phyloP scores from a whole-genome alignment of 2,888 invertebrate species.

The Lamellibrachia columna region DNA sequence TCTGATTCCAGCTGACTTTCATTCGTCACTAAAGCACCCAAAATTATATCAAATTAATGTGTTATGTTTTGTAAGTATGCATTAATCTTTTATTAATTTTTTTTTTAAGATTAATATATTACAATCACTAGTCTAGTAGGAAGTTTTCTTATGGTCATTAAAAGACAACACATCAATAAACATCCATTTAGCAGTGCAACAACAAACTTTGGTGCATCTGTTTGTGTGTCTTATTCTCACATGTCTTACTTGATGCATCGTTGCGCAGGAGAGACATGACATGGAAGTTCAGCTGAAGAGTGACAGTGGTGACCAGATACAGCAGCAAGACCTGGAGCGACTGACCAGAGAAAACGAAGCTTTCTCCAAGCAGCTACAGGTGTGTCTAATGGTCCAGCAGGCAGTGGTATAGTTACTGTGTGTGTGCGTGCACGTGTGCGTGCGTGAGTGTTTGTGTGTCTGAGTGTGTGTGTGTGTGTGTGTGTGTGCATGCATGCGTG shows the following conservation, averaged over 20 bases:
- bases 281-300: slow-evolving; percentile 23
- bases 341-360: slow-evolving; percentile 50
- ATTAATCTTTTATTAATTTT: not conserved
- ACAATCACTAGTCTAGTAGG: not conserved
- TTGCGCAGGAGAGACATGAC: slow-evolving; percentile 18
- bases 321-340: slow-evolving; percentile 55
- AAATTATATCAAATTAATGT: not conserved
- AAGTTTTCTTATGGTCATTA: not conserved
- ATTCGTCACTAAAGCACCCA: not conserved
- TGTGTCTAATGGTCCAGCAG: not conserved
- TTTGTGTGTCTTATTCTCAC: not conserved
- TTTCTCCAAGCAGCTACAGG: slow-evolving; percentile 38
- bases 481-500: not conserved
- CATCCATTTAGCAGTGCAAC: not conserved
- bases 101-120: too few relatives aligned
- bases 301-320: slow-evolving; percentile 44
- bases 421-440: not conserved
- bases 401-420: not conserved
- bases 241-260: not conserved
- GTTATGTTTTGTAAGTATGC: not conserved
- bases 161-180: not conserved
- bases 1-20: too few relatives aligned
- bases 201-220: not conserved
- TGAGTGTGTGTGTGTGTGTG: not conserved
- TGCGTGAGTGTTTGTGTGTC: not conserved